Evolutionary conservation across 2,888 invertebrate species (phyloP), one percentile per base, ranked within the genome.

Genomic region (Apamea sordens): DNA sequence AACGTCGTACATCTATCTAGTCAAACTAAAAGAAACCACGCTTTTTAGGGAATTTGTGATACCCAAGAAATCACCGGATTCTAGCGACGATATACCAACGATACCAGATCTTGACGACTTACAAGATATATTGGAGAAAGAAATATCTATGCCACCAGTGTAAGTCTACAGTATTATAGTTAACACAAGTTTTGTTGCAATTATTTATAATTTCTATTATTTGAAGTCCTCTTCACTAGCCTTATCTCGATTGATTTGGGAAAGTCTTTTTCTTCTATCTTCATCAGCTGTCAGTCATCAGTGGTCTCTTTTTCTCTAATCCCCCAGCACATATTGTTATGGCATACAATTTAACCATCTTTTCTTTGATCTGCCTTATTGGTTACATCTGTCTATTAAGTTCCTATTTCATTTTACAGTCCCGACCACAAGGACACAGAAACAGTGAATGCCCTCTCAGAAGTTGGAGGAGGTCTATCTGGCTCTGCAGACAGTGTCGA

Each of bases 61-160:
- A 80, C 97, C 97, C 2, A 96, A 95, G 79, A 96, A 95, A 83
- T 94, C 95, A 0, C 94, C 95, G 2, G 96, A 96, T 64, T 95
- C 95, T 4, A 93, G 94, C 82, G 96, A 97, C 84, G 97, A 97
- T 80, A 97, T 97, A 75, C 97, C 97, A 18, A 97, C 97, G 2
- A 95, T 97, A 89, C 97, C 97, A 15, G 97, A 97, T 85, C 87
- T 96, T 63, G 97, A 97, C 83, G 97, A 97, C 68, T 90, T 97
- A 61, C 95, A 96, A 86, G 97, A 97, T 80, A 95, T 95, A 78
- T 85, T 96, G 59, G 96, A 97, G 80, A 97, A 95, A 81, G 97
- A 96, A 87, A 93, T 96, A 89, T 93, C 94, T 41, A 91, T 94
- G 82, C 95, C 95, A 15, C 93, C 95, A 11, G 77, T 90, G 96